Percentiles rank a stretch among this genome's conserved stretches.
Conservation (phyloP, 1,140 invertebrate genomes). For the Parapsyche elsis region DNA sequence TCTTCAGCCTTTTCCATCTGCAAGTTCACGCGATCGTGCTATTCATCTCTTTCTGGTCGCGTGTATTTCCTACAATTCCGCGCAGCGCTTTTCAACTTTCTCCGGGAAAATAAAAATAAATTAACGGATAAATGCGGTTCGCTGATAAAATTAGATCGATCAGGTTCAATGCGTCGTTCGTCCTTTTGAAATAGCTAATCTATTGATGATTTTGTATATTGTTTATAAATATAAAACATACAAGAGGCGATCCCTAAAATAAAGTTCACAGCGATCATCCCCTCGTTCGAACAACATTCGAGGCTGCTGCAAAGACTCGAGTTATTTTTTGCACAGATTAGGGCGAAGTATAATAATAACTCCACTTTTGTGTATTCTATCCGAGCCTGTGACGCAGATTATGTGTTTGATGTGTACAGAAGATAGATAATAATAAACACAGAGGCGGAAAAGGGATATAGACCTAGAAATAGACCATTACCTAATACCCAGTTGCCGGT, state of each 20-base stretch:
- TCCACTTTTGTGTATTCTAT: conserved; percentile 23
- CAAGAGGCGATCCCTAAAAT: not conserved
- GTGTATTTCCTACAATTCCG: no score
- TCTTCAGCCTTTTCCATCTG: not conserved
- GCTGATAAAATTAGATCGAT: no score
- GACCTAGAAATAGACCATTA: conserved; percentile 21
- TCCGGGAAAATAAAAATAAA: no score
- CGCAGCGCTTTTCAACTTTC: not conserved
- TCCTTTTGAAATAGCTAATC: no score
- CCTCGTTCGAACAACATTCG: not conserved
- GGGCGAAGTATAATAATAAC: conserved; percentile 42
- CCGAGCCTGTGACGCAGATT: conserved; percentile 33
- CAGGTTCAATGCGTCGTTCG: no score
- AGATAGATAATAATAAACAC: conserved; percentile 45
- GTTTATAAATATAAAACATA: no score
- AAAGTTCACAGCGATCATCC: not conserved
- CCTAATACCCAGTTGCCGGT: conserved; percentile 6
- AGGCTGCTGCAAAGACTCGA: not conserved
- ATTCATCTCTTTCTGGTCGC: not conserved
- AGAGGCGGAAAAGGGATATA: conserved; percentile 36
- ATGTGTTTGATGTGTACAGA: conserved; percentile 33
- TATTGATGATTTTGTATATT: no score
- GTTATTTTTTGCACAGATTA: conserved; percentile 29
- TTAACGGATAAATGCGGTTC: no score
- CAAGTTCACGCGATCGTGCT: conserved; percentile 25